Conservation (phyloP, 1,140 invertebrate genomes). For the Vanessa tameamea region DNA sequence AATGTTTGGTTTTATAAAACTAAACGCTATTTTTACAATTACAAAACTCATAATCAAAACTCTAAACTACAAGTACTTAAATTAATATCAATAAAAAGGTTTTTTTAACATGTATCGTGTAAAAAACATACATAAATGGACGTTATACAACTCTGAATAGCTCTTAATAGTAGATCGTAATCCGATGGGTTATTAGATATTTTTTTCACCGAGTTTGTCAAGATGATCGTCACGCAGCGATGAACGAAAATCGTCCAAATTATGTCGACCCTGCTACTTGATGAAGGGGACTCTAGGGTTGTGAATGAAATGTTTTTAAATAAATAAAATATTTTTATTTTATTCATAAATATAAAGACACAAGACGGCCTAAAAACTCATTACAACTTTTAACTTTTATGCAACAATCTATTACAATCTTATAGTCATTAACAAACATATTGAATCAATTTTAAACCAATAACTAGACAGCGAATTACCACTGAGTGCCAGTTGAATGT, state of each 20-base stretch:
- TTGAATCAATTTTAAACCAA: no score
- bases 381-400: no score
- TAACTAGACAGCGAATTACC: no score
- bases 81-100: neutral
- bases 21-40: no score
- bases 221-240: constrained; percentile 45
- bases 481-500: no score
- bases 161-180: constrained; percentile 40
- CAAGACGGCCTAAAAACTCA: no score
- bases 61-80: neutral
- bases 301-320: constrained; percentile 18
- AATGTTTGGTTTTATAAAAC: no score
- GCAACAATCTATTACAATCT: no score
- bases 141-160: constrained; percentile 42
- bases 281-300: constrained; percentile 38
- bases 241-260: constrained; percentile 46
- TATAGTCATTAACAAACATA: no score
- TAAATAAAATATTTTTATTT: neutral
- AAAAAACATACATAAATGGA: constrained; percentile 28
- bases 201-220: constrained; percentile 44
- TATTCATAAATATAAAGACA: no score
- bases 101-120: constrained; percentile 33
- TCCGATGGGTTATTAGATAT: constrained; percentile 38
- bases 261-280: constrained; percentile 40
- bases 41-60: no score